phyloP scores from a whole-genome alignment of 2,797 vertebrate species.

The Anguilla obscura region DNA sequence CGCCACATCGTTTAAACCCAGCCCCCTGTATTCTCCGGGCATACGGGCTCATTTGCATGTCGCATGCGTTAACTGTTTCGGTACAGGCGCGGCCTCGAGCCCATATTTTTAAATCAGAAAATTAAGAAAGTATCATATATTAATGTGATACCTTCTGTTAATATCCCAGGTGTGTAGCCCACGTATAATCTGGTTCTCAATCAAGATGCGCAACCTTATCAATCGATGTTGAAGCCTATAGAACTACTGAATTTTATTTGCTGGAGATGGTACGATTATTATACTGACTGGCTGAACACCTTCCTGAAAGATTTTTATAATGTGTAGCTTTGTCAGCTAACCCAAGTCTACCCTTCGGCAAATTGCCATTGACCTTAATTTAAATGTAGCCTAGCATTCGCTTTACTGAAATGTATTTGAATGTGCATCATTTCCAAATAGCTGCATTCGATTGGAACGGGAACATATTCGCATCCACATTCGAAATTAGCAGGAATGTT shows the following conservation, averaged over 20 bases:
- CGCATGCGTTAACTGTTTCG: slow-evolving; percentile 71
- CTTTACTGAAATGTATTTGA: background rate
- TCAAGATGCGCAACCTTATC: background rate
- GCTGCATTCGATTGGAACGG: background rate
- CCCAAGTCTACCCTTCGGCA: background rate
- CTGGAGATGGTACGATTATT: background rate
- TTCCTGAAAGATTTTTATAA: background rate
- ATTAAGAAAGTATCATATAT: background rate
- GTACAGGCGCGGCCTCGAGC: slow-evolving; percentile 42
- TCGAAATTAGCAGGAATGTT: background rate
- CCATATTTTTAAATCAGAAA: background rate
- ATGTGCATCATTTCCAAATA: background rate
- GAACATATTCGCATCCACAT: background rate
- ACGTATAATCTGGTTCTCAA: background rate
- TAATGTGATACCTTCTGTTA: background rate
- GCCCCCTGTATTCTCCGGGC: slow-evolving; percentile 64
- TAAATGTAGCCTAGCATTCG: background rate
- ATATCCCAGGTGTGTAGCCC: background rate
- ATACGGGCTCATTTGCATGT: slow-evolving; percentile 55
- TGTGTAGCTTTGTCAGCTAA: background rate
- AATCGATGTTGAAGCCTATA: background rate
- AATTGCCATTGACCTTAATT: slow-evolving; percentile 1
- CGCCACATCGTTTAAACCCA: slow-evolving; percentile 68
- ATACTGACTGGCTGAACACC: background rate
- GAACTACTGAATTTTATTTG: background rate